These are phyloP conservation scores for Gastrophysa polygoni DNA, from an alignment of 2,888 invertebrate species.

Conservation along the genomic window DNA sequence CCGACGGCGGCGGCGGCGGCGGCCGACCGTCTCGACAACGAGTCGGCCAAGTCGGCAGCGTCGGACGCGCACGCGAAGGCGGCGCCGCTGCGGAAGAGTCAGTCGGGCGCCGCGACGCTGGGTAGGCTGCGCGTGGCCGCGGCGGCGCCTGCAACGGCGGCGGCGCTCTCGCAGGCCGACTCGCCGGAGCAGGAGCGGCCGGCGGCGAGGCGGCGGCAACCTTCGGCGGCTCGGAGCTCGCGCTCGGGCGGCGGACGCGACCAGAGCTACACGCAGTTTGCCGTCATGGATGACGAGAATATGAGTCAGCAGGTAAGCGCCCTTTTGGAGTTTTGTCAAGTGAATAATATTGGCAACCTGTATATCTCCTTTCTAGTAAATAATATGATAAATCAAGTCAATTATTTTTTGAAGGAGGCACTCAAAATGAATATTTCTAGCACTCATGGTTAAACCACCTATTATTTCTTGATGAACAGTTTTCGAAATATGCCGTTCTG, in stretches of 20 bases:
- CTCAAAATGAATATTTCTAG: too few relatives aligned
- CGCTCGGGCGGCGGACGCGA: constrained; percentile 66
- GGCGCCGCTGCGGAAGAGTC: constrained; percentile 55
- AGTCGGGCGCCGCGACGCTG: constrained; percentile 70
- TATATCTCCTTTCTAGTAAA: too few relatives aligned
- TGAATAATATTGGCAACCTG: too few relatives aligned
- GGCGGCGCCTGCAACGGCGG: constrained; percentile 30
- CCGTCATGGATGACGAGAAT: constrained; percentile 91
- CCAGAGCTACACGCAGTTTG: constrained; percentile 87
- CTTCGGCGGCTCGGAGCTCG: constrained; percentile 55
- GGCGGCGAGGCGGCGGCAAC: constrained; percentile 54
- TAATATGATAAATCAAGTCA: too few relatives aligned
- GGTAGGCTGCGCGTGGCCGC: constrained; percentile 76
- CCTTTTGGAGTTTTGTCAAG: too few relatives aligned
- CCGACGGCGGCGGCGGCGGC: too few relatives aligned
- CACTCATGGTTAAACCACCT: too few relatives aligned
- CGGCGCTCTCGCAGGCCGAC: constrained; percentile 34
- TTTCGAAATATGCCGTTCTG: too few relatives aligned
- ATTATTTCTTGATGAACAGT: too few relatives aligned
- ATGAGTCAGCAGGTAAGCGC: constrained; percentile 77
- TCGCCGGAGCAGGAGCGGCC: constrained; percentile 48
- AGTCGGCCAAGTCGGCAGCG: constrained; percentile 61
- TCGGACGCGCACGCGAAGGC: constrained; percentile 55
- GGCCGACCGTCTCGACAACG: constrained; percentile 63
- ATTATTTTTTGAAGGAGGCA: too few relatives aligned